phyloP scores from a whole-genome alignment of 2,888 invertebrate genomes.

The Callosobruchus maculatus region DNA sequence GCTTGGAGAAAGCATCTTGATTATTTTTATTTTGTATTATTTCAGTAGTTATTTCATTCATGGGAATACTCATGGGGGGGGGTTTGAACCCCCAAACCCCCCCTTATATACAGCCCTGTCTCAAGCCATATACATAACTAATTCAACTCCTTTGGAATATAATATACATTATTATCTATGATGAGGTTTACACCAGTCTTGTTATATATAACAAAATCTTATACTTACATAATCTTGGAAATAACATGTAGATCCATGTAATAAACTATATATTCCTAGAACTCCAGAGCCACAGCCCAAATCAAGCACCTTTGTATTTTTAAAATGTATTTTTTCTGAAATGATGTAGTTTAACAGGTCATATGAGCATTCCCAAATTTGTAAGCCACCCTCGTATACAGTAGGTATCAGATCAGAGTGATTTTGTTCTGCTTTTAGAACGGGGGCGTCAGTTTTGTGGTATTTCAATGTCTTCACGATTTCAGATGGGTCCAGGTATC shows the following conservation, averaged over 20 bases:
- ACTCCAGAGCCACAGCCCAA: constrained; percentile 91
- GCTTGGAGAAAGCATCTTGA: too few species aligned
- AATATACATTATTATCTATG: too few species aligned
- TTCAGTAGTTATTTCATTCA: too few species aligned
- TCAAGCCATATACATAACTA: too few species aligned
- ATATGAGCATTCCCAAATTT: constrained; percentile 92
- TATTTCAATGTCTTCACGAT: constrained; percentile 30
- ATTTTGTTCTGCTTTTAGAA: constrained; percentile 57
- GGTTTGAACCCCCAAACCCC: too few species aligned
- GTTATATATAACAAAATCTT: too few species aligned
- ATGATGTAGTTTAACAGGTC: constrained; percentile 71
- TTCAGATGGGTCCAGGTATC: constrained; percentile 50
- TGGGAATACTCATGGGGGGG: too few species aligned
- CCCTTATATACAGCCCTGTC: too few species aligned
- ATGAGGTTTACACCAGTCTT: too few species aligned
- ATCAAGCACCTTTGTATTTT: constrained; percentile 68
- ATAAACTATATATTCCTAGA: constrained; percentile 74
- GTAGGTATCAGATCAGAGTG: constrained; percentile 74
- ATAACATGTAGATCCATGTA: constrained; percentile 66
- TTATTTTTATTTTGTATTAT: too few species aligned
- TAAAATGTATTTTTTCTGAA: constrained; percentile 44
- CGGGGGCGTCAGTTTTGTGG: constrained; percentile 36
- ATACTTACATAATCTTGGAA: constrained; percentile 92
- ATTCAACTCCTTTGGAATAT: too few species aligned
- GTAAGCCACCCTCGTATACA: constrained; percentile 87